Percentiles rank a stretch among this genome's conserved stretches.
Conservation (phyloP, 2,797 vertebrate species). For the Allochrocebus solatus region DNA sequence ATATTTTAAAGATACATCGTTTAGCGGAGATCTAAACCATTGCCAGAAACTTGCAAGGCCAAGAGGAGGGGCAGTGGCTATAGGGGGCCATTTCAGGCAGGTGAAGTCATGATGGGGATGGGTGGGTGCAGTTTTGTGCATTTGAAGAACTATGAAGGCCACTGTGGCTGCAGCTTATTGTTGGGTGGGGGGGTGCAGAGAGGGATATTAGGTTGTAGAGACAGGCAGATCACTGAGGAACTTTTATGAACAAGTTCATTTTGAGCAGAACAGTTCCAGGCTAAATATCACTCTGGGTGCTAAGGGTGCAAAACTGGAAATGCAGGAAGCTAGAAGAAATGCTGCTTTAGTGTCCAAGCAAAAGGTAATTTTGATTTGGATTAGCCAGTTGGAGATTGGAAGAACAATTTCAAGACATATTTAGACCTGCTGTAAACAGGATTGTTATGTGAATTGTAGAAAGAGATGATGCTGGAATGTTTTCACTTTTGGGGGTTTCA, state of each 20-base stretch:
- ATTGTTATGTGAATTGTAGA: not conserved
- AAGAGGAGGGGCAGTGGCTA: not conserved
- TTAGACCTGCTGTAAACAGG: not conserved
- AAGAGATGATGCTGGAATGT: not conserved
- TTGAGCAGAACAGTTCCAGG: not conserved
- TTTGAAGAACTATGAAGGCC: not conserved
- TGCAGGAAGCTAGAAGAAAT: conserved; percentile 11
- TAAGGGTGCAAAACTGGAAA: not conserved
- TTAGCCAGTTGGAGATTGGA: not conserved
- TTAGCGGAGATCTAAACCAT: not conserved
- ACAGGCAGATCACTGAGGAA: not conserved
- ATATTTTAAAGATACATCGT: not conserved
- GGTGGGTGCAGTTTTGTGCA: not conserved
- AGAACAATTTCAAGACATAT: conserved; percentile 4
- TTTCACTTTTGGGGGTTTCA: not conserved
- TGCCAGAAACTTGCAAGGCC: not conserved
- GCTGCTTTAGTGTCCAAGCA: not conserved
- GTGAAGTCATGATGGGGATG: not conserved
- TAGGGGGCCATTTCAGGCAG: not conserved
- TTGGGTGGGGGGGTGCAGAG: not conserved
- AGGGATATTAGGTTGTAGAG: not conserved
- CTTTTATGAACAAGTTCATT: not conserved
- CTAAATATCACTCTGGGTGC: not conserved
- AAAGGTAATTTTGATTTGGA: not conserved
- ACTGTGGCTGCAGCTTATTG: not conserved